Percentiles rank a stretch among this genome's conserved stretches.
These are phyloP conservation scores for Drosophila falleni DNA, from an alignment of 2,888 invertebrate species.

Conservation along the genomic window DNA sequence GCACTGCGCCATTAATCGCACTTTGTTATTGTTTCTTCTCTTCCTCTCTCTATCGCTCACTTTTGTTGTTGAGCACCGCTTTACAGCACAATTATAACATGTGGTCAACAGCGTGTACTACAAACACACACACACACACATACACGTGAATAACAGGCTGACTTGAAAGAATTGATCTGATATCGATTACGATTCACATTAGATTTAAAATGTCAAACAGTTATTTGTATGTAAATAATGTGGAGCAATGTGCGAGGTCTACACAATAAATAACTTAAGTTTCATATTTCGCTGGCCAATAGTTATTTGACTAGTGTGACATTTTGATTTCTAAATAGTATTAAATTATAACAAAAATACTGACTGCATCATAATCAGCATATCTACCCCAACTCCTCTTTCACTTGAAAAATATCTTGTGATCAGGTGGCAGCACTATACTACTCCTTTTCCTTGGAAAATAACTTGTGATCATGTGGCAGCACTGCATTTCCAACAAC, in stretches of 20 bases:
- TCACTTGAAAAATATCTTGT: not conserved
- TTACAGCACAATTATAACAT: conserved; percentile 39
- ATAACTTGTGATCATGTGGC: conserved; percentile 8
- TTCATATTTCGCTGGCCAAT: conserved; percentile 15
- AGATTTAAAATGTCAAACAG: conserved; percentile 4
- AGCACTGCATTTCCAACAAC: conserved; percentile 1
- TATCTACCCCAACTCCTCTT: not conserved
- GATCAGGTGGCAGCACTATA: conserved; percentile 1
- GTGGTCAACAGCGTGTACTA: not conserved
- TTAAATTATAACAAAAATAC: not conserved
- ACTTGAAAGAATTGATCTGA: conserved; percentile 3
- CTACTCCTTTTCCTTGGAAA: not conserved
- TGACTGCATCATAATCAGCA: not conserved
- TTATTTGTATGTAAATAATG: conserved; percentile 5
- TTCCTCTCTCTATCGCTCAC: not conserved
- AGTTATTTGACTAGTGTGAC: conserved; percentile 1
- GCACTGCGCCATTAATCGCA: conserved; percentile 53
- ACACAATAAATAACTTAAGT: conserved; percentile 7
- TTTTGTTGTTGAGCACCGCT: conserved; percentile 5
- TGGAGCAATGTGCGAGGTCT: conserved; percentile 14
- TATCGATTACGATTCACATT: conserved; percentile 39
- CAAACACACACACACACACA: conserved; percentile 4
- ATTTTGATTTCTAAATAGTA: not conserved
- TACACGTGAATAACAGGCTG: not conserved
- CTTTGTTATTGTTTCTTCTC: conserved; percentile 24